Evolutionary conservation across 2,888 invertebrate genomes (phyloP), one percentile per base, ranked within the genome.

Genomic region (Polydrusus pterygomalis): DNA sequence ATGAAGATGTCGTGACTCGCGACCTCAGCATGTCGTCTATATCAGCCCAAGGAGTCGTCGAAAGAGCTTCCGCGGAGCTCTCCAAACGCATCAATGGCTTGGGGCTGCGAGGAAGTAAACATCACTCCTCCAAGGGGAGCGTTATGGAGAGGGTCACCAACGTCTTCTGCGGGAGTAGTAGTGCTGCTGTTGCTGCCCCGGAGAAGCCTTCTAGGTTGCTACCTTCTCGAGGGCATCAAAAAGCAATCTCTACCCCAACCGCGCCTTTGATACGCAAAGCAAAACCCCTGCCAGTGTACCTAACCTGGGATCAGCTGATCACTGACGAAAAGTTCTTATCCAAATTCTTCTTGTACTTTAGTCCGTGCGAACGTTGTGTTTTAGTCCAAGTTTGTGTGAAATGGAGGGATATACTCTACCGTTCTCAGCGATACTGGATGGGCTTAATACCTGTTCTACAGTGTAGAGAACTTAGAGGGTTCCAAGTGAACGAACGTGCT

Each of bases 331-430:
- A 93, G 79, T 97, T 97, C 87, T 91, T 98, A 49, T 56, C 62
- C n/a, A 75, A 49, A 49, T 95, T 97, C 89, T 97, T 97, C 88
- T 89, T 93, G 54, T 96, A 95, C 86, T 95, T 96, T 86, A 91
- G 77, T 58, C 81, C 87, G 20, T 81, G 91, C 81, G 97, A 97
- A 82, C 89, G 96, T 77, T 91, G 95, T 77, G 88, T 91, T 13
- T 89, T 97, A 81, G 95, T 96, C 11, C 95, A 95, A 88, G 94
- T 96, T 71, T 97, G 97, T 88, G 91, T 91, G 77, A 90, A 93
- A 85, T 98, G 97, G 97, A 91, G 96, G 78, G 96, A 97, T 86
- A 90, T 96, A 71, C 89, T 97, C 70, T 98, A 98, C 88, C 92
- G 96, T 72, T 82, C 81, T 15, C 83, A 83, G 1, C 79, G 93